Conservation (phyloP, 2,113 vertebrate species). For the Lutjanus erythropterus region DNA sequence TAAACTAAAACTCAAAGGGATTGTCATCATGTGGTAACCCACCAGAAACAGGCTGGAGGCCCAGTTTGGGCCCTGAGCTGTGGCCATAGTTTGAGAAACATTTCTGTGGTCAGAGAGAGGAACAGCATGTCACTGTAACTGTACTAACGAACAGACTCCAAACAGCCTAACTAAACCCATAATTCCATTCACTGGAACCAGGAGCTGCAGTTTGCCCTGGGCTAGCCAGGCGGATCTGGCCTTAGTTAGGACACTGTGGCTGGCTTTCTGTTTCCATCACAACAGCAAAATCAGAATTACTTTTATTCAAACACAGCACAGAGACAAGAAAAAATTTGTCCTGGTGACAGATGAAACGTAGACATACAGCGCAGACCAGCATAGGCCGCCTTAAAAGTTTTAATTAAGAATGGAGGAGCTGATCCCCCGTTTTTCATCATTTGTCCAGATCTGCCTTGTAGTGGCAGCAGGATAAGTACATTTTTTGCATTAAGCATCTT, state of each 20-base stretch:
- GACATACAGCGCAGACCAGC: background rate
- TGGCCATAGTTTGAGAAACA: constrained; percentile 11
- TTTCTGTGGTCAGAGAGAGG: constrained; percentile 13
- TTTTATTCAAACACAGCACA: background rate
- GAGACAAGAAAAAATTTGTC: background rate
- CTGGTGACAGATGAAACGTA: background rate
- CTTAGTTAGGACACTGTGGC: constrained; percentile 4
- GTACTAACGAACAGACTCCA: constrained; percentile 30
- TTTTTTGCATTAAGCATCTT: background rate
- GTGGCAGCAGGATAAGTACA: background rate
- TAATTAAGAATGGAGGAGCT: background rate
- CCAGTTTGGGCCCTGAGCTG: constrained; percentile 6
- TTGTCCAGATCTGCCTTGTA: background rate
- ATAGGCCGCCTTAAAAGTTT: background rate
- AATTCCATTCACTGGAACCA: constrained; percentile 20
- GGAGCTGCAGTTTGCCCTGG: constrained; percentile 16
- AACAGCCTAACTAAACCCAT: constrained; percentile 19
- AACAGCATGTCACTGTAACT: background rate
- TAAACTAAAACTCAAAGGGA: background rate
- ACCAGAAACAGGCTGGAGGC: background rate
- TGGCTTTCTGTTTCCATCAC: background rate
- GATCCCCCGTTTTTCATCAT: background rate
- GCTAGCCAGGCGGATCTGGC: constrained; percentile 14
- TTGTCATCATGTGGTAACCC: background rate
- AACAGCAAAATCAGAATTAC: background rate